Conservation (phyloP, 2,113 vertebrate genomes). For the Zapus hudsonius region DNA sequence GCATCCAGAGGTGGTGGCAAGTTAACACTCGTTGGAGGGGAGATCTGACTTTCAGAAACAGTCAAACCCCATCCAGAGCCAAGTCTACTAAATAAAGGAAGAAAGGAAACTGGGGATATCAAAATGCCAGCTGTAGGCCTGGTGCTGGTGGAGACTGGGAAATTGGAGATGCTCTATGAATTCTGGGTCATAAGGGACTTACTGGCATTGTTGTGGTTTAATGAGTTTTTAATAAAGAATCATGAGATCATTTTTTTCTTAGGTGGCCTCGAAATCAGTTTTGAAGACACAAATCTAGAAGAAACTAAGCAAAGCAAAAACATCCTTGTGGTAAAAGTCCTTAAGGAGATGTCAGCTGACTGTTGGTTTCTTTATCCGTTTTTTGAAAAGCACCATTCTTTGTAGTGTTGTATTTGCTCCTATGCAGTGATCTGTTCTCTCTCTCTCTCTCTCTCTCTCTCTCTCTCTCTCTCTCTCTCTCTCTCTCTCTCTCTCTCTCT, state of each 20-base stretch:
- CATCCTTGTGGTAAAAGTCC: background rate
- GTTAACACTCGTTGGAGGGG: background rate
- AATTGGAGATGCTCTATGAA: accelerated
- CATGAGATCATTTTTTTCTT: background rate
- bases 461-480: too few relatives aligned
- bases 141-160: background rate
- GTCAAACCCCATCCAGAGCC: background rate
- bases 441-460: too few relatives aligned
- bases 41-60: background rate
- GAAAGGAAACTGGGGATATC: background rate
- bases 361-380: background rate
- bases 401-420: background rate
- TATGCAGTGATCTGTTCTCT: too few relatives aligned
- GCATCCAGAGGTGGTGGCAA: background rate
- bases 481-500: too few relatives aligned
- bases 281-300: background rate
- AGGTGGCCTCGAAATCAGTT: background rate
- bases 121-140: background rate
- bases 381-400: background rate
- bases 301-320: background rate
- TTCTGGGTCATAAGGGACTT: background rate
- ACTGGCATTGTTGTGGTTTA: background rate
- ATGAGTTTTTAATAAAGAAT: background rate
- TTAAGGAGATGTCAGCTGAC: background rate
- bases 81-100: background rate